Evolutionary conservation across 2,888 invertebrate species (phyloP).

Genomic region (Nomada fabriciana): DNA sequence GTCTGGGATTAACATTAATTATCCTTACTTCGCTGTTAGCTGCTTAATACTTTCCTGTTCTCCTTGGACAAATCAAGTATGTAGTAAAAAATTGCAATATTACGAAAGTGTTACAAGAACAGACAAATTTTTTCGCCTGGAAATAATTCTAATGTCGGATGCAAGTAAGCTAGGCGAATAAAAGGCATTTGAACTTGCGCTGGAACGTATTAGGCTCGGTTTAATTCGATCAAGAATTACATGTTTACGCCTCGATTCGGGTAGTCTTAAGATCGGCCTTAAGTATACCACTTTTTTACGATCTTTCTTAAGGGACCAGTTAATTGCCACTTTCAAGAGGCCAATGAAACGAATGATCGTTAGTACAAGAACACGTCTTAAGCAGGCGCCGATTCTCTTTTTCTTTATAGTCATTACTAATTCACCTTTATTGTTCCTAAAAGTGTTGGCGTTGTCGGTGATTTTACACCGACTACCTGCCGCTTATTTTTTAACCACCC

Average conservation of each 20-base stretch:
- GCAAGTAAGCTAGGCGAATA: not conserved
- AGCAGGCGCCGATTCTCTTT: constrained; percentile 3
- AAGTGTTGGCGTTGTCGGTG: not conserved
- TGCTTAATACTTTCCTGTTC: too few species aligned
- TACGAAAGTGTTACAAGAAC: not conserved
- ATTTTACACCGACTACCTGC: not conserved
- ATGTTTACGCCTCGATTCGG: constrained; percentile 40
- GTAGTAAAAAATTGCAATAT: too few species aligned
- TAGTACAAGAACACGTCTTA: constrained; percentile 23
- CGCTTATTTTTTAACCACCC: not conserved
- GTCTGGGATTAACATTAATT: too few species aligned
- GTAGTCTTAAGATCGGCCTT: constrained; percentile 29
- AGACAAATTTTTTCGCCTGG: not conserved
- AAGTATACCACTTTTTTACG: constrained; percentile 49
- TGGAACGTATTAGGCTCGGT: constrained; percentile 17
- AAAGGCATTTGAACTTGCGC: constrained; percentile 1
- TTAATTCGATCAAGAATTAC: constrained; percentile 51
- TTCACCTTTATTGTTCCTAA: constrained; percentile 6
- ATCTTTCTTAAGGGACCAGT: constrained; percentile 32
- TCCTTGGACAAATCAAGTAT: too few species aligned
- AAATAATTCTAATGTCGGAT: not conserved
- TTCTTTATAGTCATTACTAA: not conserved
- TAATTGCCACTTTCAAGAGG: constrained; percentile 47
- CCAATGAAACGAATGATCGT: constrained; percentile 47
- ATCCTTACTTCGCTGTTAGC: too few species aligned